Percentiles rank a stretch among this genome's conserved stretches.
phyloP scores from a whole-genome alignment of 2,113 vertebrate genomes.

The Cyanistes caeruleus region DNA sequence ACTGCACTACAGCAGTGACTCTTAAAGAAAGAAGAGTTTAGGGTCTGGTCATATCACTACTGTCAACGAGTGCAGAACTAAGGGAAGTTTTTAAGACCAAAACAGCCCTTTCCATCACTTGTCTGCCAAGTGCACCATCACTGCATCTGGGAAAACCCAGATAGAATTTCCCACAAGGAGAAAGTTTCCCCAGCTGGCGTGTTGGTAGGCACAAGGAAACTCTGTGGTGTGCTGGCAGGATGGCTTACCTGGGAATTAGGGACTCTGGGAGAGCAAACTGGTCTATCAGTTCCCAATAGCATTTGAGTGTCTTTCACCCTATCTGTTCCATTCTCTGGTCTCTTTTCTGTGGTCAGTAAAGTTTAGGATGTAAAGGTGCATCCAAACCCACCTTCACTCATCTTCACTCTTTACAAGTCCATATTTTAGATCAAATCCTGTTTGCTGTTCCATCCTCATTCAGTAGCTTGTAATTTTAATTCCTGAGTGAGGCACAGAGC shows the following conservation, averaged over 20 bases:
- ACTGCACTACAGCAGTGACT: background rate
- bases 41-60: background rate
- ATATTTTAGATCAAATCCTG: background rate
- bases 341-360: background rate
- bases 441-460: background rate
- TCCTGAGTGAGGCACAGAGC: background rate
- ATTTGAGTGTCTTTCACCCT: background rate
- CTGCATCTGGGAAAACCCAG: background rate
- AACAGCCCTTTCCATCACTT: background rate
- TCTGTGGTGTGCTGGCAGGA: background rate
- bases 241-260: background rate
- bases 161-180: background rate
- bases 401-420: background rate
- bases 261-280: background rate
- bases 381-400: background rate
- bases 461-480: background rate
- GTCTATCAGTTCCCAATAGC: background rate
- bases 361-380: background rate
- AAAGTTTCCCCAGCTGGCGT: background rate
- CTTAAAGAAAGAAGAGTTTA: background rate
- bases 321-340: background rate
- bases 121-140: background rate
- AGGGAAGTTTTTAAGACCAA: background rate
- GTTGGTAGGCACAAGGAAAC: background rate
- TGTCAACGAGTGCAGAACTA: background rate